Evolutionary conservation across 2,888 invertebrate species (phyloP).

Genomic region (Eubasilissa splendida): DNA sequence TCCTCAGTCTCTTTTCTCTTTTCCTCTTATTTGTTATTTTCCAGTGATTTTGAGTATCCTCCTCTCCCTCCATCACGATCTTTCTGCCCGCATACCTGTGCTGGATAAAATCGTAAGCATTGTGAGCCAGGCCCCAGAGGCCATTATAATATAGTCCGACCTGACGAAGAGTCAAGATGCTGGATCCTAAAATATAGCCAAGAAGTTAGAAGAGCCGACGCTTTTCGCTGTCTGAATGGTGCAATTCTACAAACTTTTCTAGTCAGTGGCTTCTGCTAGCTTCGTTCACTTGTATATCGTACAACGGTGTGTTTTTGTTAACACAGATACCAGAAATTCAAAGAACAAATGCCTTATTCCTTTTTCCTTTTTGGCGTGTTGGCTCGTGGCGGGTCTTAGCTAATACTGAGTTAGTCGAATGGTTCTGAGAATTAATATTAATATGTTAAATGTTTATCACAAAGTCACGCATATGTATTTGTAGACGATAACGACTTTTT

Average conservation of each 20-base stretch:
- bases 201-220: no score
- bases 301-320: background rate
- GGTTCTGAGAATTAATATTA: conserved; percentile 22
- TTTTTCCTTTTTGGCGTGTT: conserved; percentile 4
- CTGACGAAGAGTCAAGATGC: background rate
- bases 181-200: no score
- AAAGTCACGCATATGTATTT: background rate
- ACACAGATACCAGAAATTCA: conserved; percentile 9
- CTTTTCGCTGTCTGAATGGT: no score
- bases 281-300: background rate
- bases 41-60: background rate
- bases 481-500: background rate
- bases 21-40: background rate
- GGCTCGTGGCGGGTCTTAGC: background rate
- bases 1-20: no score
- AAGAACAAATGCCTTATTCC: conserved; percentile 5
- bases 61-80: background rate
- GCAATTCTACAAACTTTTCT: no score
- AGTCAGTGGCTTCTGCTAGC: no score
- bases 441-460: conserved; percentile 27
- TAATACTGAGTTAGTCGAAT: background rate
- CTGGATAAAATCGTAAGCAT: conserved; percentile 4
- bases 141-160: background rate
- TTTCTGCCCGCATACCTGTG: background rate
- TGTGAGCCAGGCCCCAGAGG: background rate